Evolutionary conservation across 2,113 vertebrate species (phyloP).

Genomic region (Xiphorhynchus elegans): DNA sequence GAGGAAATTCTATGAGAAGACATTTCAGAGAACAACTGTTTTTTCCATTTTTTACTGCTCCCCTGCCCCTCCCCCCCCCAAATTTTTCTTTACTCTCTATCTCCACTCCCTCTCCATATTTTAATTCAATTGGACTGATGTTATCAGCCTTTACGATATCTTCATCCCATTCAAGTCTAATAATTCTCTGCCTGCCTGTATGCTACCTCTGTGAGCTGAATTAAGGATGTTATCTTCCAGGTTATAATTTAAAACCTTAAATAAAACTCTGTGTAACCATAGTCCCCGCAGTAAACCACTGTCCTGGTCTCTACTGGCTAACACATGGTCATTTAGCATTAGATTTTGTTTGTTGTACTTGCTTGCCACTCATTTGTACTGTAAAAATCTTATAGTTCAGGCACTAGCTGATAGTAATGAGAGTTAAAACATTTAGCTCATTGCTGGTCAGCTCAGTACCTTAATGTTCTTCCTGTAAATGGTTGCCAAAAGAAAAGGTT

Average conservation of each 20-base stretch:
- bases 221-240: background rate
- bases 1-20: background rate
- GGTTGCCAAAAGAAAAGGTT: constrained; percentile 39
- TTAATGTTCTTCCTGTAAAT: constrained; percentile 31
- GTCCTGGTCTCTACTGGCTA: background rate
- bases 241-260: background rate
- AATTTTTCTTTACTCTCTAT: background rate
- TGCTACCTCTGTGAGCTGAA: background rate
- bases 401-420: background rate
- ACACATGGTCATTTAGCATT: background rate
- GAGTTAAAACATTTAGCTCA: constrained; percentile 8
- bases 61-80: background rate
- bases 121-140: background rate
- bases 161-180: background rate
- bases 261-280: background rate
- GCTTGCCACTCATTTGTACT: background rate
- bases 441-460: background rate
- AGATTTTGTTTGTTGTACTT: background rate
- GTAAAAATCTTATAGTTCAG: background rate
- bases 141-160: background rate
- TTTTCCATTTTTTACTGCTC: background rate
- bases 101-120: background rate
- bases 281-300: background rate
- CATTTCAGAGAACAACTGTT: background rate
- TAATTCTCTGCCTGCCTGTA: background rate